Conservation (phyloP, 2,888 invertebrate genomes). For the Conus canariensis region DNA sequence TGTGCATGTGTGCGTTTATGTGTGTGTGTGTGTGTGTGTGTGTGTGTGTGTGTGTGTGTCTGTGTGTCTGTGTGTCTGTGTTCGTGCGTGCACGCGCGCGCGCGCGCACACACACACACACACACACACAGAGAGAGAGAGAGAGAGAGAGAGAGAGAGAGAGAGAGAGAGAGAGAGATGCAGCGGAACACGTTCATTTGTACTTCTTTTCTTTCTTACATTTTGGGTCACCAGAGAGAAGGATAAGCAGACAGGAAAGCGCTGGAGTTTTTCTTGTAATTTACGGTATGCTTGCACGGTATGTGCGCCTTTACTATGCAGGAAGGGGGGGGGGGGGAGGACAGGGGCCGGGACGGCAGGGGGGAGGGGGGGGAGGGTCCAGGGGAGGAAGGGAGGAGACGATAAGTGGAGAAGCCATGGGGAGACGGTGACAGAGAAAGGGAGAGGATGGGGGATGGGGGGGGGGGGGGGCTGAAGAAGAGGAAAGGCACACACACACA, state of each 20-base stretch:
- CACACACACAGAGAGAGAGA: not conserved
- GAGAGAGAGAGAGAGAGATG: conserved; percentile 1
- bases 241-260: not conserved
- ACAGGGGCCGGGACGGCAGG: not conserved
- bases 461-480: not conserved
- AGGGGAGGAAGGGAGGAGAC: not conserved
- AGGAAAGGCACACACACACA: not conserved
- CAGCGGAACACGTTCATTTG: not conserved
- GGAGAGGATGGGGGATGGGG: not conserved
- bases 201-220: not conserved
- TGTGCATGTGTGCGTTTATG: too few relatives aligned
- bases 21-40: too few relatives aligned
- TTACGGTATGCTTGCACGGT: not conserved
- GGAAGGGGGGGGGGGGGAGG: not conserved
- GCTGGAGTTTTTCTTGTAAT: not conserved
- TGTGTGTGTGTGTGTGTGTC: too few relatives aligned
- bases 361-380: not conserved
- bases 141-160: not conserved
- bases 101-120: not conserved
- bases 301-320: not conserved
- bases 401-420: too few relatives aligned
- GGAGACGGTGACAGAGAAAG: not conserved
- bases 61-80: too few relatives aligned
- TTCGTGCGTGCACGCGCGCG: too few relatives aligned
- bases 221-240: not conserved